Evolutionary conservation across 2,113 vertebrate species (phyloP).

Genomic region (Calcarius ornatus): DNA sequence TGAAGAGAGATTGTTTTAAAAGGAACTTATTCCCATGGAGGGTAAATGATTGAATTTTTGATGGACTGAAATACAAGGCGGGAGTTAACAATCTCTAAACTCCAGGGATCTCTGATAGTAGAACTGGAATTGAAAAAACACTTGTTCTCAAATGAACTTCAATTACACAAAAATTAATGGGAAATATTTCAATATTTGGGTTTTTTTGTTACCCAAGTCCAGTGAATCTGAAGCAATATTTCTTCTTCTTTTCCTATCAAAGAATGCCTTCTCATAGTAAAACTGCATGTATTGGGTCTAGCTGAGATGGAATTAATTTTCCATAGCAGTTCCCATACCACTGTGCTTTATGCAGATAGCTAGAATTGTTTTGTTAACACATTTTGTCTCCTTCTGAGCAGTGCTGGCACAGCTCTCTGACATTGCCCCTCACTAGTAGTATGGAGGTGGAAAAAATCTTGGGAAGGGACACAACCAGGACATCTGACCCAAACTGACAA

Average conservation of each 20-base stretch:
- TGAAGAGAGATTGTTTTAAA: not conserved
- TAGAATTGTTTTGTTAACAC: not conserved
- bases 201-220: not conserved
- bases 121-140: not conserved
- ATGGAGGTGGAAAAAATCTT: not conserved
- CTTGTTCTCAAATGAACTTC: not conserved
- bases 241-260: not conserved
- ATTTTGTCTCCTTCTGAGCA: not conserved
- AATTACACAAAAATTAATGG: not conserved
- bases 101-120: not conserved
- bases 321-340: too few species aligned
- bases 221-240: not conserved
- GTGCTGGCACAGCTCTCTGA: not conserved
- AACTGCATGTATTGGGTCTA: not conserved
- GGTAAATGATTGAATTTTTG: not conserved
- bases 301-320: not conserved
- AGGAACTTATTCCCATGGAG: not conserved
- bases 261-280: not conserved
- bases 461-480: not conserved
- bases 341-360: not conserved
- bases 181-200: not conserved
- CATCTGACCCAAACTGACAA: not conserved
- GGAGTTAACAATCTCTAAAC: not conserved
- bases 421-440: not conserved
- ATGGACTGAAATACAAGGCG: not conserved